Evolutionary conservation across 2,888 invertebrate species (phyloP).

Genomic region (Sphaerophoria rueppellii): DNA sequence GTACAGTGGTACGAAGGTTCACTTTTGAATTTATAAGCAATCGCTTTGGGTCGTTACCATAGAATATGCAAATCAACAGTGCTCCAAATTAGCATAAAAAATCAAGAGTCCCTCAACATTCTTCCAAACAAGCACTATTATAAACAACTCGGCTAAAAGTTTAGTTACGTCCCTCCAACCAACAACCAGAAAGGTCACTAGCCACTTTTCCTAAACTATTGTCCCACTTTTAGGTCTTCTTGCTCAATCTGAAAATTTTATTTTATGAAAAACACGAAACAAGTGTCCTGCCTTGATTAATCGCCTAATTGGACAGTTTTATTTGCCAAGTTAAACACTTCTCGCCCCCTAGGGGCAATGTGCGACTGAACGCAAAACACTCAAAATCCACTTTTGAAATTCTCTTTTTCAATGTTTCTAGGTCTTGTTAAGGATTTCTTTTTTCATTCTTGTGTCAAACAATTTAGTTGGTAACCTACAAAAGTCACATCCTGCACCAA

Average conservation of each 20-base stretch:
- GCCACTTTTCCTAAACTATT: constrained; percentile 28
- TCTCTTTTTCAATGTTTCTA: constrained; percentile 44
- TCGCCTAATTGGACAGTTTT: constrained; percentile 68
- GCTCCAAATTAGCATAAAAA: no score
- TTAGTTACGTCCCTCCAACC: background rate
- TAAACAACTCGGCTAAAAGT: background rate
- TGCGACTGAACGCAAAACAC: constrained; percentile 20
- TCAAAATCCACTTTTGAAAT: constrained; percentile 34
- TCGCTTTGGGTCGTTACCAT: no score
- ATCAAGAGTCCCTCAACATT: no score
- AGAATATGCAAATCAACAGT: no score
- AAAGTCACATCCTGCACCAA: constrained; percentile 69
- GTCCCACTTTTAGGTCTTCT: constrained; percentile 9
- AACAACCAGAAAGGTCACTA: constrained; percentile 19
- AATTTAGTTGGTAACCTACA: constrained; percentile 66
- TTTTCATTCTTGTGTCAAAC: background rate
- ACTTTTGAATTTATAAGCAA: no score
- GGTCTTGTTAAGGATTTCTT: background rate
- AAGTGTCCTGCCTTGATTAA: constrained; percentile 39
- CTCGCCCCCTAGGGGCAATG: constrained; percentile 29
- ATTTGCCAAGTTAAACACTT: constrained; percentile 55
- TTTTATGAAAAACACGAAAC: background rate
- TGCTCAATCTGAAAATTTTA: constrained; percentile 4
- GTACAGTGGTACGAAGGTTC: no score
- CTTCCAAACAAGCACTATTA: no score